Evolutionary conservation across 2,797 vertebrate genomes (phyloP), one percentile per base, ranked within the genome.

Genomic region (Eptatretus atami): DNA sequence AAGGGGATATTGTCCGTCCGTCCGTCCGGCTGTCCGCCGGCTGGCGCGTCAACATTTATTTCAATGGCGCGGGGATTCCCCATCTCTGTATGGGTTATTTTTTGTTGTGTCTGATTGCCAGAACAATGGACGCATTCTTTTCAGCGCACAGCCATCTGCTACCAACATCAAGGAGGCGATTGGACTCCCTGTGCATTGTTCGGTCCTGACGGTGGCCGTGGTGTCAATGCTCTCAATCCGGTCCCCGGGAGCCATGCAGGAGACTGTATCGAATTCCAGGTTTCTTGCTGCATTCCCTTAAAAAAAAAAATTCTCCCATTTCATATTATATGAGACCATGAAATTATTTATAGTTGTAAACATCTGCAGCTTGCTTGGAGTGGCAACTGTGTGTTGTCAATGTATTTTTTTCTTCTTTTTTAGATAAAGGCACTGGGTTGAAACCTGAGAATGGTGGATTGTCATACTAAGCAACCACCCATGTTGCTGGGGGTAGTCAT

Each of bases 211-310:
- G 88, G 88, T 3, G 84, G 87, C 2, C 74, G n/a, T 95, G 63
- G 86, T 95, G 66, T 90, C 68, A 95, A 95, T 0, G 88, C 88
- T 0, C 88, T 10, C 86, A 95, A 95, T 95, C 88, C 88, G 0
- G 88, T 94, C 64, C 69, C 73, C 93, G 66, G 88, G 87, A 0
- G 88, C 87, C 71, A 95, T 95, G 88, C 88, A 95, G 64, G 84
- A 94, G 75, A 83, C 87, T 0, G 84, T 95, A n/a, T 12, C 87
- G n/a, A 94, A 74, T 94, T 78, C 71, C 87, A 93, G 82, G 86
- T 86, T 44, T 44, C 31, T 44, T 44, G 31, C n/a, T 44, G 31
- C 31, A 44, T 44, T 44, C 31, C 31, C 31, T 44, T 44, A 19
- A 19, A 19, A 19, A n/a, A n/a, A n/a, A 19, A 19, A 19, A 19